Evolutionary conservation across 1,140 invertebrate genomes (phyloP), one percentile per base, ranked within the genome.

Genomic region (Medauroidea extradentata): DNA sequence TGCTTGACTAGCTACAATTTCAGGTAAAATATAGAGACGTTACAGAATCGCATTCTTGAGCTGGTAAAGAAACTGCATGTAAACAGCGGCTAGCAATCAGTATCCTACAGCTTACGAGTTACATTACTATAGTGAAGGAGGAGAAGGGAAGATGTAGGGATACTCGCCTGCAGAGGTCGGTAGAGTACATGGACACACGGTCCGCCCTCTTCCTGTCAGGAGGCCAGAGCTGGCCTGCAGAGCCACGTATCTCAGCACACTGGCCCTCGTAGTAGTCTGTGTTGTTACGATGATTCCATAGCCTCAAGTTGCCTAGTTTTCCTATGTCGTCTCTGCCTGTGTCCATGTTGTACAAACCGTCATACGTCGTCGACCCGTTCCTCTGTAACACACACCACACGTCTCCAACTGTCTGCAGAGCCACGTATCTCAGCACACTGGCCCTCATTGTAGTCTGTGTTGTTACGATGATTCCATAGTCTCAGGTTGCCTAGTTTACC

Each of bases 161-260:
- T 11, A 34, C 29, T 34, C n/a, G n/a, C 57, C 83, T 83, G 77
- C 88, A 90, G 53, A 87, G 73, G 72, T 90, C 88, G 2, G 85
- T 73, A n/a, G 81, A 77, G 72, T 89, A 90, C 59, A 90, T 72
- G 1, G 78, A 73, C 1, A 88, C 68, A 29, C 74, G 75, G 39
- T 81, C 72, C 7, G 78, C 73, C 14, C 83, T 69, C 2, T 77
- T 70, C 9, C 83, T 68, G 57, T 78, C 71, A 0, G 89, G 87
- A 43, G 88, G 86, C 80, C 88, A 92, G 1, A 91, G 73, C 76
- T 91, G 89, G 0, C 90, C 90, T 2, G 83, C 83, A 1, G 84
- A 85, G 27, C 90, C 90, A 60, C 79, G 78, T 0, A 92, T 80
- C 11, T 63, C 56, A 3, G 80, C 83, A 68, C 89, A 92, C 41